Evolutionary conservation across 2,113 vertebrate genomes (phyloP), one percentile per base, ranked within the genome.

Genomic region (Edolisoma coerulescens): DNA sequence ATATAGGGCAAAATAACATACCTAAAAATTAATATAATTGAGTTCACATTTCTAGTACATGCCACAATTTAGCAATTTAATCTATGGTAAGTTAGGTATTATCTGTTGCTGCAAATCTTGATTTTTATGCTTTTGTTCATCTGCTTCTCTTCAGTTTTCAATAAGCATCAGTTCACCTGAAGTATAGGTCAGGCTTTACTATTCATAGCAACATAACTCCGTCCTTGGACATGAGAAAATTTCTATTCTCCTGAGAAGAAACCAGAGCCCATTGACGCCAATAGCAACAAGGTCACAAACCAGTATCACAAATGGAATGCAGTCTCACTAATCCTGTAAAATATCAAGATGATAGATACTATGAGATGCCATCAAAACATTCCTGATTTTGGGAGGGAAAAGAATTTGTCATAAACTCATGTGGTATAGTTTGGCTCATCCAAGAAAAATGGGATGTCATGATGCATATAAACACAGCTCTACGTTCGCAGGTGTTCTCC

Each of bases 311-410:
- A 52, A 19, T 18, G 32, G 32, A 44, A 83, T 24, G 12, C 28
- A 68, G 32, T 45, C 39, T 84, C 67, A 76, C 49, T 49, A 64
- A 83, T 28, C 13, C 26, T 32, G 33, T 52, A 84, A 89, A 7
- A 6, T 21, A 71, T n/a, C 13, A 59, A 67, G 12, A 50, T 75
- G 11, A 83, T 11, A 7, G 33, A 50, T 37, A 75, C 4, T 61
- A 35, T 10, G 9, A 86, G 19, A 86, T 57, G 13, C 19, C 37
- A 89, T 27, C 37, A 75, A 87, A 86, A 74, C 50, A 89, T 5
- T 39, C 32, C 32, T 1, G 0, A 52, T 56, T 60, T 71, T 10
- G 2, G 10, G 13, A 8, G 20, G 6, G 15, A 5, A 27, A 32
- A 23, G 5, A 71, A 44, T 5, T 26, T 44, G 35, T 50, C 32